phyloP scores from a whole-genome alignment of 2,113 vertebrate genomes.

The Lichenostomus cassidix region DNA sequence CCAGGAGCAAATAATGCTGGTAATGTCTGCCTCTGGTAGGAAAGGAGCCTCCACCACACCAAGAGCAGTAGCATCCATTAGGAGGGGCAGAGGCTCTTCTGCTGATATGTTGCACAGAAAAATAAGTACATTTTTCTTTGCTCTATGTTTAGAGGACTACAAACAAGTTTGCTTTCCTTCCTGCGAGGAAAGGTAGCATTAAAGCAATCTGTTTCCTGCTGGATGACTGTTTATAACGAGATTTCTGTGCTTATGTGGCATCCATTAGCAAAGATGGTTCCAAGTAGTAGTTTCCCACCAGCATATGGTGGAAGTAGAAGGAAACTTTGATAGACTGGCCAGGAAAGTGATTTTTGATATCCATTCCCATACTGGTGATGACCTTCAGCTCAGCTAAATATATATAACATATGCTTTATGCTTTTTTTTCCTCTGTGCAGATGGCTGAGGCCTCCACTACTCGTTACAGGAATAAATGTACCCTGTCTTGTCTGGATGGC shows the following conservation, averaged over 20 bases:
- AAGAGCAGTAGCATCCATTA: not conserved
- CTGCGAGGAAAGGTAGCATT: not conserved
- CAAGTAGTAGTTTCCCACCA: not conserved
- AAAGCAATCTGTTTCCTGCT: not conserved
- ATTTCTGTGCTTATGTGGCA: not conserved
- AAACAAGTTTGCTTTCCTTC: not conserved
- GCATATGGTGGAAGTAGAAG: not conserved
- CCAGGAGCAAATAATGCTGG: slow-evolving; percentile 59
- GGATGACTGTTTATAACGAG: not conserved
- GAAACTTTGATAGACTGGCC: not conserved
- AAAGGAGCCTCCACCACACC: not conserved
- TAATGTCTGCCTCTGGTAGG: slow-evolving; percentile 5
- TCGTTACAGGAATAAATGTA: slow-evolving; percentile 59
- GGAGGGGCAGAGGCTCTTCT: not conserved
- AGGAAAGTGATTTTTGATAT: not conserved
- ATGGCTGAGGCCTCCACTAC: slow-evolving; percentile 70
- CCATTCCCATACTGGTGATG: not conserved
- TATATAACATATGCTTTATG: not conserved
- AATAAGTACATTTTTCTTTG: not conserved
- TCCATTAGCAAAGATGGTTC: not conserved
- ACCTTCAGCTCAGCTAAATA: not conserved
- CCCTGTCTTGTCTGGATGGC: slow-evolving; percentile 67
- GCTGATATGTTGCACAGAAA: not conserved
- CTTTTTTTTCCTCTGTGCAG: slow-evolving; percentile 5
- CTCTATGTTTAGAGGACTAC: not conserved